Percentiles rank a stretch among this genome's conserved stretches.
phyloP scores from a whole-genome alignment of 2,888 invertebrate genomes.

The Aspidapion aeneum region DNA sequence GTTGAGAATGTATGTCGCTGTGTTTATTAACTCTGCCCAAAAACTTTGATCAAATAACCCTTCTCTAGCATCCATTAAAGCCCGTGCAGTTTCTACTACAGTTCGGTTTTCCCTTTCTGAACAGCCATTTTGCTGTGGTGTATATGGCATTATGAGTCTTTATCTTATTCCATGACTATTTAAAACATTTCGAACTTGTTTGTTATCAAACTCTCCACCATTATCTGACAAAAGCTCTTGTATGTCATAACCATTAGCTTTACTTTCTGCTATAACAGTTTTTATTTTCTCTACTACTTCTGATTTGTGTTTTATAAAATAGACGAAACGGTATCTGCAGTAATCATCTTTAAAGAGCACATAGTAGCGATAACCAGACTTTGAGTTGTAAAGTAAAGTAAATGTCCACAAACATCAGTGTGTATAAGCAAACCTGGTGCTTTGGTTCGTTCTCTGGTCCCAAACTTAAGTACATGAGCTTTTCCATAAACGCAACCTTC shows the following conservation, averaged over 20 bases:
- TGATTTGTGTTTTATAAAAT: neutral
- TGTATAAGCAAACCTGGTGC: neutral
- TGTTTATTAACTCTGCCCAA: no score
- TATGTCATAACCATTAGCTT: neutral
- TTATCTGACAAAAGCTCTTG: neutral
- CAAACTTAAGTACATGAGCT: neutral
- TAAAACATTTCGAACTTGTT: no score
- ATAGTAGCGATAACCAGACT: neutral
- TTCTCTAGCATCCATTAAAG: neutral
- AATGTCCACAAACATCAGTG: neutral
- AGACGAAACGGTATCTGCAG: neutral
- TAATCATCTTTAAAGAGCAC: neutral
- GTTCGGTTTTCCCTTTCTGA: neutral
- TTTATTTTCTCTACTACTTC: neutral
- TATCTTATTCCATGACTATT: neutral
- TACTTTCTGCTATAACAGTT: neutral
- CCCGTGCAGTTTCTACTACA: neutral
- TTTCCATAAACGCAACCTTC: neutral
- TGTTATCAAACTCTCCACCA: neutral
- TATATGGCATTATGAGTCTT: neutral
- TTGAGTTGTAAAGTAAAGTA: neutral
- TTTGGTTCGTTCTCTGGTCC: neutral
- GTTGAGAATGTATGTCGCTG: neutral
- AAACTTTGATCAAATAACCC: no score
- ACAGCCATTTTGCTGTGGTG: neutral